Base-by-base conservation (phyloP, 2,888 invertebrate species). In the Octodonta nipae region DNA sequence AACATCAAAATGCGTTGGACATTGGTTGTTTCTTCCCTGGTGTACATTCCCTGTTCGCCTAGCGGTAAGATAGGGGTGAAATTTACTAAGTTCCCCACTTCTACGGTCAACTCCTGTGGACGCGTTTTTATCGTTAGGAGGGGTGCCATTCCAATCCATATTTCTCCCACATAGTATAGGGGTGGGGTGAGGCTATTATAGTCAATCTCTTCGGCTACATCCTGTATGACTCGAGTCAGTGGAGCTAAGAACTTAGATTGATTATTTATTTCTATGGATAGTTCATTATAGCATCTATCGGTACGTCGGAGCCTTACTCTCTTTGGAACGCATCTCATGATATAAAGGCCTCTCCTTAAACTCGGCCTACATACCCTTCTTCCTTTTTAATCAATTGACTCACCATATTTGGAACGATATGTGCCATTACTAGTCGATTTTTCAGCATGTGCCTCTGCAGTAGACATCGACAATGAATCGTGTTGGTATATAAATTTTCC, bases 291-390 rank as follows among this genome's bases (percentile, higher is more conserved):
- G 25, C 50, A 51, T 7, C 33, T 33, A 0, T 38, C 24, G 0
- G 43, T 35, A 10, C 37, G n/a, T 3, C 44, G 16, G 0, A 50
- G 10, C 3, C 30, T 36, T 1, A 42, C 45, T 12, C 38, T 28
- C 4, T 43, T 37, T 2, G 49, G 41, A 0, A 43, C 34, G 22
- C 53, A 52, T 26, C 47, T 38, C 2, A 53, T 28, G 0, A 55
- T 38, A 20, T 52, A 48, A 22, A 22, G 22, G 22, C 22, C 20
- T 30, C 30, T 20, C 30, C 53, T 2, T 39, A 34, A 1, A 43
- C 36, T 2, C 41, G 15, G 0, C 49, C 50, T 17, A 49, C 43
- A 15, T 46, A 45, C 2, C 51, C 53, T 1, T 45, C 43, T 31
- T 37, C 28, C 5, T 49, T 42, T 37, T 47, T 50, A 0, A 52